Conservation (phyloP, 2,888 invertebrate genomes). For the Sepiola atlantica region DNA sequence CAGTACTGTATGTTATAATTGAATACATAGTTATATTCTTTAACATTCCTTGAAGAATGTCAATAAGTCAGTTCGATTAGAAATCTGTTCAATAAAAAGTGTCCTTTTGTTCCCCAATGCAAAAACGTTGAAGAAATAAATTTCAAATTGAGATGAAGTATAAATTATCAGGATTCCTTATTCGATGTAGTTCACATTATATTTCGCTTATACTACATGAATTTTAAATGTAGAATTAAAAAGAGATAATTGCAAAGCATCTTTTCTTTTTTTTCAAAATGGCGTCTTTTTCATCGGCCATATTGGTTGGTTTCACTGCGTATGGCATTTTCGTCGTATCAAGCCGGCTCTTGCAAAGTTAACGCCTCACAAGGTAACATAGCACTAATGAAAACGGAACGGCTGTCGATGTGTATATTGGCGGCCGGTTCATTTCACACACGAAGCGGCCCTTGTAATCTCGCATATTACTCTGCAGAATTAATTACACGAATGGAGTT, state of each 20-base stretch:
- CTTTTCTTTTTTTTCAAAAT: neutral
- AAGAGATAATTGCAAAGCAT: neutral
- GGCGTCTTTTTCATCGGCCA: neutral
- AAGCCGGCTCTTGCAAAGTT: neutral
- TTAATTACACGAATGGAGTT: conserved; percentile 20
- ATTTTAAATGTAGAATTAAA: neutral
- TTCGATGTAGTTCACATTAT: no score
- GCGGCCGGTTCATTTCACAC: neutral
- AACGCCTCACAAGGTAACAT: neutral
- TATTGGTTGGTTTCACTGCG: no score
- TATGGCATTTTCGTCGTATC: neutral
- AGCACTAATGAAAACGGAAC: neutral
- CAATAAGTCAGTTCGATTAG: no score
- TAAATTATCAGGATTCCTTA: no score
- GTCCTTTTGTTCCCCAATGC: no score
- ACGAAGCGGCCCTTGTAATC: neutral
- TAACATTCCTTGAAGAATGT: no score
- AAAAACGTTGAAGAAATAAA: no score
- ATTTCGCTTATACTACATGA: no score
- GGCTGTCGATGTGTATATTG: conserved; percentile 32
- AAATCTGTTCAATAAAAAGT: no score
- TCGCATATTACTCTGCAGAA: neutral
- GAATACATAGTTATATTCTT: no score
- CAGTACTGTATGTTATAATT: no score
- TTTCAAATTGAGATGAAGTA: no score